Base-by-base conservation (phyloP, 2,888 invertebrate species). In the Carpatolechia fugitivella region DNA sequence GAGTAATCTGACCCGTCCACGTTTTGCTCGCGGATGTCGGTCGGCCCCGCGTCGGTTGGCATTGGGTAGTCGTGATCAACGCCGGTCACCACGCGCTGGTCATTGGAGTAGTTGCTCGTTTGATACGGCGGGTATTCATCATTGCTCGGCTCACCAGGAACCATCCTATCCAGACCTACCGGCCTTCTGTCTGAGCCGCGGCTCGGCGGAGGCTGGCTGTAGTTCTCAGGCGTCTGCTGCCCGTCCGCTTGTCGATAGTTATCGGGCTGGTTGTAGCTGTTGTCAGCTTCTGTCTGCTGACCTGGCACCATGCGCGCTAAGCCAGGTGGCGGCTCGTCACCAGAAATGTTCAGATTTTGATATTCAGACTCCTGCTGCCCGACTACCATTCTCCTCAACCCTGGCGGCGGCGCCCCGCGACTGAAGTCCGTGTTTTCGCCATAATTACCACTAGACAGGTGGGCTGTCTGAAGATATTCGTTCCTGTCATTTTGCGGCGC, bases 391-490 rank as follows among this genome's bases (percentile, higher is more conserved):
- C 94, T 84, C 11, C 93, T 92, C 8, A 93, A 70, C 0, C 94
- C 94, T 0, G 93, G 93, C 2, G 93, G 93, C 0, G 93, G 93
- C 59, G 91, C 82, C 56, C 86, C 83, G 35, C 72, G 68, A 56
- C 81, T 82, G 44, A 83, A 85, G 62, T 89, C 85, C 3, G 86
- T 83, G 63, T 90, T 90, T 59, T 86, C 89, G 10, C 78, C 79
- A 61, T 84, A 90, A 63, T 90, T 90, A 8, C 85, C 82, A 64
- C 92, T 92, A 1, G 94, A 94, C 47, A 95, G 79, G 69, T 95
- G 94, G 14, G 95, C 95, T 1, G 95, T 95, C 80, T 95, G 95
- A 56, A 95, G 80, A 75, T 95, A 95, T 75, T 95, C 94, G 74
- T 95, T 94, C 56, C 95, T 89, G 66, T 95, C 95, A 73, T 92